A percentile compares a stretch with the other conserved stretches of the same genome.
These are phyloP conservation scores for Hirtodrosophila confusa DNA, from an alignment of 2,888 invertebrate genomes.

Conservation along the genomic window DNA sequence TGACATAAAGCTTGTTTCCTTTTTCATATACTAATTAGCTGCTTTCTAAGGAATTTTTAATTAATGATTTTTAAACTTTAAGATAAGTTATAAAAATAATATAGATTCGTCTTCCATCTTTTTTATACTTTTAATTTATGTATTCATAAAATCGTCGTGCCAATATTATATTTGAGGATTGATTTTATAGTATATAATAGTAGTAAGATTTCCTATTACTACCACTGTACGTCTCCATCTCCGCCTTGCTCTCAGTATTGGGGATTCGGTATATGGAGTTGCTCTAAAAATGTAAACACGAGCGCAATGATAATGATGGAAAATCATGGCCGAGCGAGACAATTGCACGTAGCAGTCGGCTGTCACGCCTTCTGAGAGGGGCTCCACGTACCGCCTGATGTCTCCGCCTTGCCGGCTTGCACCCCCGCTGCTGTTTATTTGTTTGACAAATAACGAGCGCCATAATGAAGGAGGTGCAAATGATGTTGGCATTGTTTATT, in stretches of 20 bases:
- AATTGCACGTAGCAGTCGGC: slow-evolving; percentile 70
- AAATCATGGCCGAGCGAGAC: slow-evolving; percentile 70
- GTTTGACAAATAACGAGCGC: slow-evolving; percentile 80
- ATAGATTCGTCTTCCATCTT: too few species aligned
- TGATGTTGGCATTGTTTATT: slow-evolving; percentile 81
- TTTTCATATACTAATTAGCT: too few species aligned
- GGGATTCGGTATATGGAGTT: slow-evolving; percentile 30
- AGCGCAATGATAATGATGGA: slow-evolving; percentile 75
- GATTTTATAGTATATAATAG: too few species aligned
- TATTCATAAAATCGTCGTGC: too few species aligned
- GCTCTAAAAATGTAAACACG: slow-evolving; percentile 73
- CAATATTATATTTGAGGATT: too few species aligned
- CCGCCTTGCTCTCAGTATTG: slow-evolving; percentile 18
- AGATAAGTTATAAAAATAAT: too few species aligned
- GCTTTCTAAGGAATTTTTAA: too few species aligned
- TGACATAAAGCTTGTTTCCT: too few species aligned
- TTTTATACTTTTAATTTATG: too few species aligned
- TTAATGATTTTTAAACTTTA: too few species aligned
- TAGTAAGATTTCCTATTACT: too few species aligned
- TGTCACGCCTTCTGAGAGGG: slow-evolving; percentile 39
- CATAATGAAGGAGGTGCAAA: slow-evolving; percentile 81
- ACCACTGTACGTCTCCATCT: neutral
- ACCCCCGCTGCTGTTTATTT: slow-evolving; percentile 65
- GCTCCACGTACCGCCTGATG: slow-evolving; percentile 7
- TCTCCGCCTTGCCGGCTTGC: neutral